Evolutionary conservation across 2,888 invertebrate species (phyloP).

Genomic region (Caenorhabditis zanzibari): DNA sequence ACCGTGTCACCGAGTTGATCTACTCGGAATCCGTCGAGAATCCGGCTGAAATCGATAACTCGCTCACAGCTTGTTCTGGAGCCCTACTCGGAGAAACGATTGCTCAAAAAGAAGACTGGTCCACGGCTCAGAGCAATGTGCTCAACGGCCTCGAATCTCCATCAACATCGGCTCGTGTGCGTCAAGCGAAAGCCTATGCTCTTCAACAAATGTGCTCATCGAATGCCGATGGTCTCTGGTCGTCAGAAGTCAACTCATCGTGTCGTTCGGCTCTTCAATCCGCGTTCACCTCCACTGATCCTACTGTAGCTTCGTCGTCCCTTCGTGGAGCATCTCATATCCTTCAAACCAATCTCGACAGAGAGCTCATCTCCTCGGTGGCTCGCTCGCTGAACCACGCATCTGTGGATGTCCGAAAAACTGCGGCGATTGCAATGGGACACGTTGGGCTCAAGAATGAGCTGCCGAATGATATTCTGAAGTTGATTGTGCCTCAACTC

Average conservation of each 20-base stretch:
- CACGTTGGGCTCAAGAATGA: slow-evolving; percentile 57
- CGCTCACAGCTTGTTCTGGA: slow-evolving; percentile 67
- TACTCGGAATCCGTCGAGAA: slow-evolving; percentile 58
- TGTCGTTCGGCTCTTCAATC: slow-evolving; percentile 57
- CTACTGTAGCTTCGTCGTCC: slow-evolving; percentile 64
- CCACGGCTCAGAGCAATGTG: slow-evolving; percentile 34
- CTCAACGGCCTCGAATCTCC: slow-evolving; percentile 57
- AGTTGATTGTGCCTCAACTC: slow-evolving; percentile 90
- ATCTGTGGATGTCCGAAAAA: slow-evolving; percentile 87
- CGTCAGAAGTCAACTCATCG: slow-evolving; percentile 50
- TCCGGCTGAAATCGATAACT: slow-evolving; percentile 60
- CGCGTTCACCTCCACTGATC: slow-evolving; percentile 62
- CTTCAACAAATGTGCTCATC: slow-evolving; percentile 66
- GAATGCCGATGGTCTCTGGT: slow-evolving; percentile 64
- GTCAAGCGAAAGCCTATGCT: slow-evolving; percentile 67
- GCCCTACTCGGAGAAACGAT: slow-evolving; percentile 74
- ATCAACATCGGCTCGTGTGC: slow-evolving; percentile 23
- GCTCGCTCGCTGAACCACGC: slow-evolving; percentile 89
- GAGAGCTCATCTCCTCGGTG: slow-evolving; percentile 89
- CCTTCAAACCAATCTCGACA: slow-evolving; percentile 86
- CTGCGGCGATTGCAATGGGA: slow-evolving; percentile 66
- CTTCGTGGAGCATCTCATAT: slow-evolving; percentile 65
- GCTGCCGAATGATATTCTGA: slow-evolving; percentile 69
- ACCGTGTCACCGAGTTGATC: slow-evolving; percentile 61
- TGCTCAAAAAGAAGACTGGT: slow-evolving; percentile 62